Base-by-base conservation (phyloP, 2,113 vertebrate species). In the Pungitius pungitius region DNA sequence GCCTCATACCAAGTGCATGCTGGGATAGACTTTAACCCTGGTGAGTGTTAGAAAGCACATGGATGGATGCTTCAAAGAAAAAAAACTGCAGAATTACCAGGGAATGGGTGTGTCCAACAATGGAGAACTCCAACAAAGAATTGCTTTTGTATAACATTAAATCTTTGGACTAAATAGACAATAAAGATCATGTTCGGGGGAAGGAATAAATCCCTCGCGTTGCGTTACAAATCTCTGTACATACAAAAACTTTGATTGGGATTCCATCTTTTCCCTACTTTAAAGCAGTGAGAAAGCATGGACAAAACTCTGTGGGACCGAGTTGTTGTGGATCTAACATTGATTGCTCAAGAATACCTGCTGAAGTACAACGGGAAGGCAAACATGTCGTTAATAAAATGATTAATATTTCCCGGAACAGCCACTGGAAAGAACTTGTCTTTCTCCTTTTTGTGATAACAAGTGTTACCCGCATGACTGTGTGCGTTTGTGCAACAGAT, bases 341-440 rank as follows among this genome's bases (percentile, higher is more conserved):
- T 60, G 56, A 35, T 20, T 58, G 24, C 26, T 3, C 8, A 33
- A 43, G 18, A 33, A 22, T 7, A 52, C 5, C 12, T 52, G 15
- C 26, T 58, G 8, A 35, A 56, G 20, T 24, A 63, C 17, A 43
- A 12, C 20, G 26, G 45, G 20, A 72, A 67, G 54, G 12, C 37
- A 62, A 67, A 61, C n/a, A n/a, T 42, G 13, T 40, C 27, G 8
- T 39, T 43, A 43, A 69, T 22, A 35, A 61, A 17, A 60, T 40
- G 8, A 64, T 15, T 69, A 10, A 18, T 24, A 51, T 49, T 61
- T 75, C 24, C 43, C 62, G 17, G 24, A 52, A 37, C 8, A 52
- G 33, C 7, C 37, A 13, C 20, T 69, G 47, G 33, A 1, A 35
- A 72, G 1, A 78, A 56, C 75, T 45, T 10, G 42, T 64, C 30